phyloP scores from a whole-genome alignment of 1,140 invertebrate genomes.

The Agraylea sexmaculata region DNA sequence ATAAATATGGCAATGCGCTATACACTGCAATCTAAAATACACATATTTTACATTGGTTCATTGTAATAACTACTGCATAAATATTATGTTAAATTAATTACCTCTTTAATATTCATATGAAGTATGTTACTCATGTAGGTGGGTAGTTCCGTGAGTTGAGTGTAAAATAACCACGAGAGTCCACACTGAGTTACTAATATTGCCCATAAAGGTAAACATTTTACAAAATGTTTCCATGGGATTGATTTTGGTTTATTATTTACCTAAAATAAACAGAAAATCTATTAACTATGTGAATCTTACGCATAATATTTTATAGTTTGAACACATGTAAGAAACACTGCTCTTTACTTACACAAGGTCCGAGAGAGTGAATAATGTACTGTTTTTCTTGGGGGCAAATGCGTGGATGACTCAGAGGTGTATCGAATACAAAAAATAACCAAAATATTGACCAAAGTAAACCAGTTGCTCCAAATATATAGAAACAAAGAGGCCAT shows the following conservation, averaged over 20 bases:
- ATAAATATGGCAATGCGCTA: slow-evolving; percentile 70
- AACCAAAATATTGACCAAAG: slow-evolving; percentile 73
- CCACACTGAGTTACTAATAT: slow-evolving; percentile 79
- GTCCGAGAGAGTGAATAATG: slow-evolving; percentile 49
- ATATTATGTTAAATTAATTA: slow-evolving; percentile 30
- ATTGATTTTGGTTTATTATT: slow-evolving; percentile 8
- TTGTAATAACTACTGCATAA: slow-evolving; percentile 6
- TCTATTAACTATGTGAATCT: neutral
- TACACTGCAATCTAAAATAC: slow-evolving; percentile 59
- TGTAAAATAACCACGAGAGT: slow-evolving; percentile 91
- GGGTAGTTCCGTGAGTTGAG: slow-evolving; percentile 83
- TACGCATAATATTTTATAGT: neutral
- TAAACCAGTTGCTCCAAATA: slow-evolving; percentile 61
- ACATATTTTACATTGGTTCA: slow-evolving; percentile 1
- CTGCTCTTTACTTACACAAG: slow-evolving; percentile 22
- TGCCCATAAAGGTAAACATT: slow-evolving; percentile 77
- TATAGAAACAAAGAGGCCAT: slow-evolving; percentile 70
- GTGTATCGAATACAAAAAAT: slow-evolving; percentile 60
- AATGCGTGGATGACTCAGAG: slow-evolving; percentile 69
- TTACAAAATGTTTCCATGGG: slow-evolving; percentile 71
- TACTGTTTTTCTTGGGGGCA: slow-evolving; percentile 52
- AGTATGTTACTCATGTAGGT: slow-evolving; percentile 89
- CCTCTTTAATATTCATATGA: slow-evolving; percentile 73
- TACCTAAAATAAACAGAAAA: slow-evolving; percentile 4
- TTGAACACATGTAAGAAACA: neutral